Evolutionary conservation across 2,113 vertebrate species (phyloP).

Genomic region (Peromyscus leucopus): DNA sequence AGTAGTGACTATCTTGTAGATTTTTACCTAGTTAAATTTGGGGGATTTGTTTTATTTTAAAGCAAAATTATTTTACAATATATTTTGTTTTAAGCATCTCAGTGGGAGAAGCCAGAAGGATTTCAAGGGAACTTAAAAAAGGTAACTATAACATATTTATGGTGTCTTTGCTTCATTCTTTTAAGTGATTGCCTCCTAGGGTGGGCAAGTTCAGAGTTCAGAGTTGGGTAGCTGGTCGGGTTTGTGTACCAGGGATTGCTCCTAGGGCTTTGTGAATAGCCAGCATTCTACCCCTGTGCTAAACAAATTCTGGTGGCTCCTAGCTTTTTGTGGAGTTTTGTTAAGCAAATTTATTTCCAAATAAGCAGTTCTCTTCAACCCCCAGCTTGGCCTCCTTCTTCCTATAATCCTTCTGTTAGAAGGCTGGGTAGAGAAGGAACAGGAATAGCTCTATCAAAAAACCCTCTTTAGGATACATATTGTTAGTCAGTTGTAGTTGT

Average conservation of each 20-base stretch:
- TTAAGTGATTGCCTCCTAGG: slow-evolving; percentile 41
- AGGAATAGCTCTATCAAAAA: neutral
- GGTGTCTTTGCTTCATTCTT: slow-evolving; percentile 62
- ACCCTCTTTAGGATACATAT: neutral
- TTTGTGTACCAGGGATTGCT: neutral
- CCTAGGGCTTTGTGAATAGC: neutral
- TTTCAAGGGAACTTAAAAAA: slow-evolving; percentile 87
- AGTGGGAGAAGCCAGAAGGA: slow-evolving; percentile 91
- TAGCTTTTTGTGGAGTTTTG: neutral
- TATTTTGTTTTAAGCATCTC: slow-evolving; percentile 87
- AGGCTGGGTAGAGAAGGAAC: neutral
- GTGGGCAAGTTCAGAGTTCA: neutral
- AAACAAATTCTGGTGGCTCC: neutral
- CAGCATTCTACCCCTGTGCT: neutral
- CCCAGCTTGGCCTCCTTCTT: slow-evolving; percentile 34
- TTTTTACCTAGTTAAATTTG: slow-evolving; percentile 43
- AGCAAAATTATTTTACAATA: slow-evolving; percentile 58
- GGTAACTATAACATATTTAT: slow-evolving; percentile 83
- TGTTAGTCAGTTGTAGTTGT: neutral
- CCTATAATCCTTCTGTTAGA: slow-evolving; percentile 43
- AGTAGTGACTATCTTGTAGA: slow-evolving; percentile 3
- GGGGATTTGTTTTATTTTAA: neutral
- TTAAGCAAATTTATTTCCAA: slow-evolving; percentile 52
- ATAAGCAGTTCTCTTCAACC: neutral
- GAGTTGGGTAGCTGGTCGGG: neutral